phyloP scores from a whole-genome alignment of 1,140 invertebrate genomes.

The Delia radicum region DNA sequence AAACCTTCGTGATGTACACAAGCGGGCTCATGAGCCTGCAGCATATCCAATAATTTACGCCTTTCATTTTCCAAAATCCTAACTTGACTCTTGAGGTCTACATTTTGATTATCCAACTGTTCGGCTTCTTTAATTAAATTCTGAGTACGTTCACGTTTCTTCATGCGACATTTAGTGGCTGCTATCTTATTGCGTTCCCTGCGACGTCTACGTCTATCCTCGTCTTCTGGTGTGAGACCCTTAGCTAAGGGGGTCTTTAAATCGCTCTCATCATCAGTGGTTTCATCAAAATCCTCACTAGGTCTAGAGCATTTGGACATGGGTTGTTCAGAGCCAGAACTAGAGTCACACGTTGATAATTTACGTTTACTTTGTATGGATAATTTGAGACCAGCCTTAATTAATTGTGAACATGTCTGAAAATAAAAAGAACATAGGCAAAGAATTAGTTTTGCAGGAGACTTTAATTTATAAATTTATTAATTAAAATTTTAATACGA shows the following conservation, averaged over 20 bases:
- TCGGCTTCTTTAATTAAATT: slow-evolving; percentile 86
- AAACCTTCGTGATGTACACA: slow-evolving; percentile 59
- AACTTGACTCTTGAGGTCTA: slow-evolving; percentile 79
- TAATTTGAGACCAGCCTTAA: slow-evolving; percentile 86
- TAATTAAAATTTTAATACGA: no score
- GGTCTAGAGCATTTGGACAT: slow-evolving; percentile 51
- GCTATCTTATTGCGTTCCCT: slow-evolving; percentile 93
- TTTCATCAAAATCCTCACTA: slow-evolving; percentile 49
- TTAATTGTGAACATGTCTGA: slow-evolving; percentile 84
- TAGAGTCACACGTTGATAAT: slow-evolving; percentile 64
- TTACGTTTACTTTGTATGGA: slow-evolving; percentile 86
- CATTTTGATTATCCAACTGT: slow-evolving; percentile 81
- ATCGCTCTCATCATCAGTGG: slow-evolving; percentile 49
- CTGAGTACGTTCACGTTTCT: slow-evolving; percentile 86
- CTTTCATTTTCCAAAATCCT: slow-evolving; percentile 67
- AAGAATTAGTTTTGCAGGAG: neutral
- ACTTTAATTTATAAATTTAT: no score
- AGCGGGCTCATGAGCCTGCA: slow-evolving; percentile 61
- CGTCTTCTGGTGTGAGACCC: slow-evolving; percentile 82
- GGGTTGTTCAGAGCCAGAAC: slow-evolving; percentile 59
- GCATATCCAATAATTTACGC: slow-evolving; percentile 65
- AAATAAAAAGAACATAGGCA: neutral
- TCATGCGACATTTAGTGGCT: slow-evolving; percentile 91
- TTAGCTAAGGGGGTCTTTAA: slow-evolving; percentile 41
- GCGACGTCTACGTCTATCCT: slow-evolving; percentile 77